Conservation (phyloP, 53 echinoderm and acorn worm genomes). For the Crossaster papposus region DNA sequence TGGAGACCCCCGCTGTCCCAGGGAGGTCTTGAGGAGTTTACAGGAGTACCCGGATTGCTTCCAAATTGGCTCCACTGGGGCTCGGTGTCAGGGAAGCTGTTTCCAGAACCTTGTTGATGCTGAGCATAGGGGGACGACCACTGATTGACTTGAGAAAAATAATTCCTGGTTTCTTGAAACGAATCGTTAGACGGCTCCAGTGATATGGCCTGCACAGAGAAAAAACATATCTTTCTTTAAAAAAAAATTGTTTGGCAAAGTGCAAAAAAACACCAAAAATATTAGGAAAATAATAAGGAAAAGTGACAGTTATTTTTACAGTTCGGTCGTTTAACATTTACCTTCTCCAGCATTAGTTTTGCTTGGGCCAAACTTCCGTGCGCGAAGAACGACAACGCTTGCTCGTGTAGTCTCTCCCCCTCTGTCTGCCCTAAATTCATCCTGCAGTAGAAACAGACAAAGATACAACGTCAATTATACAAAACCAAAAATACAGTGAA, state of each 20-base stretch:
- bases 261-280: neutral
- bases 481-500: no score
- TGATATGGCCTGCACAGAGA: slow-evolving; percentile 13
- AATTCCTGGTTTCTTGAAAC: slow-evolving; percentile 40
- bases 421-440: slow-evolving; percentile 40
- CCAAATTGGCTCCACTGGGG: neutral
- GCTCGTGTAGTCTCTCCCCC: slow-evolving; percentile 35
- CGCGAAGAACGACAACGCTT: slow-evolving; percentile 29
- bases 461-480: no score
- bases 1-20: neutral
- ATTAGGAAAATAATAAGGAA: no score
- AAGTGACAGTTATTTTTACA: no score
- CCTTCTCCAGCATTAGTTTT: slow-evolving; percentile 29
- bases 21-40: neutral
- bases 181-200: slow-evolving; percentile 39
- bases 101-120: neutral
- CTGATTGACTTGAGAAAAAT: neutral
- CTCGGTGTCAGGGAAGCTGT: neutral
- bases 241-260: neutral
- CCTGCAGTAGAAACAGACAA: neutral
- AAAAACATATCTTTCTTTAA: neutral
- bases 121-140: neutral
- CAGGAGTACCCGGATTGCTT: neutral
- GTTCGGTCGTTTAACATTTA: neutral
- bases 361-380: slow-evolving; percentile 11